These are phyloP conservation scores for Sitta europaea DNA, from an alignment of 2,113 vertebrate genomes.

Conservation along the genomic window DNA sequence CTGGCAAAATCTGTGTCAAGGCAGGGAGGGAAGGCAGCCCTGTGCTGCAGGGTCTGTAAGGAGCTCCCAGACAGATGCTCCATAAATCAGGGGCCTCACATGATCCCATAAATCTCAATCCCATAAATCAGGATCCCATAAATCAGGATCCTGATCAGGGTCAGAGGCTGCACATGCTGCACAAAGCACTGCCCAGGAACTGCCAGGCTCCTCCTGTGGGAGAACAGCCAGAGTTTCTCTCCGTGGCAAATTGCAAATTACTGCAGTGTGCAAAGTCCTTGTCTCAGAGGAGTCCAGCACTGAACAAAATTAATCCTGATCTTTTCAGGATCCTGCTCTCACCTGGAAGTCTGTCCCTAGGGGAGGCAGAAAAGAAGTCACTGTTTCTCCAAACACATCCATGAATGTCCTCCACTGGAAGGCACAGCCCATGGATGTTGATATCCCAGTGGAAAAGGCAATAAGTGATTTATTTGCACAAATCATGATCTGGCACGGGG, in stretches of 20 bases:
- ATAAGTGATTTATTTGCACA: background rate
- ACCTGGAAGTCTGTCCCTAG: background rate
- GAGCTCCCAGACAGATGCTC: background rate
- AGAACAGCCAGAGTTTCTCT: background rate
- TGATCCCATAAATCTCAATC: background rate
- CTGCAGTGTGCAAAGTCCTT: background rate
- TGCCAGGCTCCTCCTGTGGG: background rate
- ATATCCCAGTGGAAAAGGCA: background rate
- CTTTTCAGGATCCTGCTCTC: background rate
- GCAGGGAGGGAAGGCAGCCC: background rate
- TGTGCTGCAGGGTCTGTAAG: background rate
- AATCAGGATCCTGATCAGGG: background rate
- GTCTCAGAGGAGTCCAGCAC: background rate
- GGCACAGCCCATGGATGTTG: background rate
- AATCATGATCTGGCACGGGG: background rate
- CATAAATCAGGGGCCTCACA: background rate
- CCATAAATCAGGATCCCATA: too few relatives aligned
- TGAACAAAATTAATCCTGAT: background rate
- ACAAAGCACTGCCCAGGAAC: background rate
- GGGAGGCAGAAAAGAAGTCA: background rate
- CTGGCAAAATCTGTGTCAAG: background rate
- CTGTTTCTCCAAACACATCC: background rate
- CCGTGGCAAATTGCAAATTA: background rate
- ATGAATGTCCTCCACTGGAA: accelerated
- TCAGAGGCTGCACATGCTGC: background rate